These are phyloP conservation scores for Bombus confusus DNA, from an alignment of 1,140 invertebrate species.

Conservation along the genomic window DNA sequence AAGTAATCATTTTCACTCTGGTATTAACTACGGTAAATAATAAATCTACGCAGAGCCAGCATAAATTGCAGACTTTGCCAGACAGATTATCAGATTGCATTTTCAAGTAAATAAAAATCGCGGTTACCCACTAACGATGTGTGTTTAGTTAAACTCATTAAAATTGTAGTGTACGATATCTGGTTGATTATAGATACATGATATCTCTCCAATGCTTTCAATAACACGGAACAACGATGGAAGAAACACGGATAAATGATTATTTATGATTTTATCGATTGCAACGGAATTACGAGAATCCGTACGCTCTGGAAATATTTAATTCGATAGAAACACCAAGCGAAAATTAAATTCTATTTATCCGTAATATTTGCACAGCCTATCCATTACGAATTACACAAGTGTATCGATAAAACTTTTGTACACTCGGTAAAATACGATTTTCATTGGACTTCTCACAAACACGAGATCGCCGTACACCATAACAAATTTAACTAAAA, in stretches of 20 bases:
- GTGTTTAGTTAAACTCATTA: neutral
- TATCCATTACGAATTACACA: neutral
- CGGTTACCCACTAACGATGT: neutral
- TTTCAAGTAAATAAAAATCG: neutral
- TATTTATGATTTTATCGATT: constrained; percentile 27
- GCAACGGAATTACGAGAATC: constrained; percentile 12
- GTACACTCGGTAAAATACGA: neutral
- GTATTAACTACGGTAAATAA: neutral
- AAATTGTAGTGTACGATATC: neutral
- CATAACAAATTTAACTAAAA: constrained; percentile 16
- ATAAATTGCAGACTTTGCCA: neutral
- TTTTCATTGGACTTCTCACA: neutral
- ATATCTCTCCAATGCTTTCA: neutral
- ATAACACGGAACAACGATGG: too few species aligned
- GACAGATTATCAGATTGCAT: neutral
- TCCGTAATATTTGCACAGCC: neutral
- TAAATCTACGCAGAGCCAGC: neutral
- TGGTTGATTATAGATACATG: too few species aligned
- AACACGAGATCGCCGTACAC: neutral
- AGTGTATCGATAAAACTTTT: neutral
- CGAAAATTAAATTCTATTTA: constrained; percentile 11
- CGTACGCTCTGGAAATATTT: neutral
- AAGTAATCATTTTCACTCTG: too few species aligned
- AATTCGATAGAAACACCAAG: constrained; percentile 10
- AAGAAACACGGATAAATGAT: neutral